phyloP scores from a whole-genome alignment of 2,888 invertebrate genomes.

The Mylabris sibirica region DNA sequence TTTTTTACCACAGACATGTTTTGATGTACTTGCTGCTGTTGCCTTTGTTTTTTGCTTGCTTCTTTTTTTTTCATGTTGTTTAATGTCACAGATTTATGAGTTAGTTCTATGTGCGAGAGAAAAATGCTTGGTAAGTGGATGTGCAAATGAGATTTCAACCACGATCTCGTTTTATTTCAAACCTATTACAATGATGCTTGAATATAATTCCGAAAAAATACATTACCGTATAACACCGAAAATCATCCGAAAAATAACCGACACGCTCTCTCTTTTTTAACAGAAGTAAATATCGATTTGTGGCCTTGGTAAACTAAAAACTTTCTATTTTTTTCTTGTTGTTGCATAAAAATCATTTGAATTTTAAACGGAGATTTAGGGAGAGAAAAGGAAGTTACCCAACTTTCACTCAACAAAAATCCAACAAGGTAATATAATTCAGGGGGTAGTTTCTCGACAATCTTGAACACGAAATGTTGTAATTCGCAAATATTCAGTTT shows the following conservation, averaged over 20 bases:
- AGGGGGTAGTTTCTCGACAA: conserved; percentile 7
- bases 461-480: not conserved
- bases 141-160: conserved; percentile 57
- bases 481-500: not conserved
- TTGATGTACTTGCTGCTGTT: conserved; percentile 57
- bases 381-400: not conserved
- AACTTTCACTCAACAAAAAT: conserved; percentile 6
- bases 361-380: not conserved
- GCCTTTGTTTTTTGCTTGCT: conserved; percentile 54
- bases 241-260: not conserved
- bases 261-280: not conserved
- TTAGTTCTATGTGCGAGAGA: conserved; percentile 41
- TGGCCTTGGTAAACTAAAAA: not conserved
- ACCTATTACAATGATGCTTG: conserved; percentile 32
- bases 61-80: conserved; percentile 21
- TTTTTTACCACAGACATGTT: conserved; percentile 59
- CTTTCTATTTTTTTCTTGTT: not conserved
- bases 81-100: conserved; percentile 58
- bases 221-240: not conserved
- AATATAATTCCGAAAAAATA: conserved; percentile 39
- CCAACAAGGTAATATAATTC: conserved; percentile 12
- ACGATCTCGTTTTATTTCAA: conserved; percentile 43
- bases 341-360: not conserved
- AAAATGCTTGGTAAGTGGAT: conserved; percentile 50
- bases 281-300: not conserved